Evolutionary conservation across 1,140 invertebrate genomes (phyloP), one percentile per base, ranked within the genome.

Genomic region (Hypsibius dujardini): DNA sequence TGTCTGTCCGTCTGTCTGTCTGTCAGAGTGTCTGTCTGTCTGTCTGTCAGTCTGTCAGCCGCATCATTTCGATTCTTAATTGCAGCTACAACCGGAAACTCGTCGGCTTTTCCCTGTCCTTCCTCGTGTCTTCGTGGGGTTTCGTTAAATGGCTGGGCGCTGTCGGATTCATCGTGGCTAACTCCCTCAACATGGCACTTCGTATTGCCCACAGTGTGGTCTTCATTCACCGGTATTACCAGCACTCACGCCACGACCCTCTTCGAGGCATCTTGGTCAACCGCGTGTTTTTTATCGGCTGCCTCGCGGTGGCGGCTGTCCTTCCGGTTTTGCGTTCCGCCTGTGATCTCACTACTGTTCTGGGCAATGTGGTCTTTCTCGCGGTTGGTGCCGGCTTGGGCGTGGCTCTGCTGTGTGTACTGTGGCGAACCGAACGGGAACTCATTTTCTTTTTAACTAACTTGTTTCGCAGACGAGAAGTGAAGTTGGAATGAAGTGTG

Each of bases 141-240:
- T 83, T 95, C 62, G 90, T 88, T 7, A 85, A 82, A 74, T 78
- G 86, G 72, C 85, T 94, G 72, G 92, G 91, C 1, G 87, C 90
- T 70, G 87, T 92, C 72, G 92, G 93, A 14, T 95, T 97, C 79
- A 92, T 95, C 74, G 81, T 95, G 71, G 92, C 92, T 15, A 96
- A 95, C 80, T 95, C 90, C 80, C 83, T 91, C 3, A 95, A 95
- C 80, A 95, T 97, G 90, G 76, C 82, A 56, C 84, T 87, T 46
- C 83, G 92, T 76, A 93, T 95, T 75, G 75, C 81, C 1, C 87
- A 90, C 76, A 89, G 87, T 45, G 62, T 67, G 42, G 0, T 15
- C 7, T 67, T 67, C 62, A 67, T 67, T 67, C 42, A 7, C 12
- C 12, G 12, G 12, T 67, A 67, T 42, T 67, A 67, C 62, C 3